Evolutionary conservation across 2,888 invertebrate species (phyloP).

Genomic region (Digitonthophagus gazella): DNA sequence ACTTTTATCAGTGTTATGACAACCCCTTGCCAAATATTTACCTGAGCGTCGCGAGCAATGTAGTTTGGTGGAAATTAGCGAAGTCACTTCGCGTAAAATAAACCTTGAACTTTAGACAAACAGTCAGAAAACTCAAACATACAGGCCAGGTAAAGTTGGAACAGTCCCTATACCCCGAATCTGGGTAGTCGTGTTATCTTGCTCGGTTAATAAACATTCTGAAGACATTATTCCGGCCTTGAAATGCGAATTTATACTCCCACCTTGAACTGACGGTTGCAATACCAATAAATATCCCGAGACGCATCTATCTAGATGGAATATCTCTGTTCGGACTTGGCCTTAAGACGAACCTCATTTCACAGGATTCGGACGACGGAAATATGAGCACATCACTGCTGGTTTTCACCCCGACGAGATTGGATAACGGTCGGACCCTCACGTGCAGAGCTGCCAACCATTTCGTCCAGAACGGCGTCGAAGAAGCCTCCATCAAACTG

Average conservation of each 20-base stretch:
- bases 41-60: neutral
- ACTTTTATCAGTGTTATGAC: neutral
- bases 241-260: neutral
- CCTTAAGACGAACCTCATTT: slow-evolving; percentile 31
- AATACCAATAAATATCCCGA: neutral
- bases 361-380: slow-evolving; percentile 75
- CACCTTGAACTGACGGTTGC: neutral
- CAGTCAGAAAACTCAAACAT: slow-evolving; percentile 22
- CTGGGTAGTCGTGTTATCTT: neutral
- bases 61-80: slow-evolving; percentile 12
- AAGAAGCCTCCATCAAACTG: slow-evolving; percentile 77
- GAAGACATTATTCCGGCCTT: slow-evolving; percentile 1
- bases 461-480: slow-evolving; percentile 66
- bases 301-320: slow-evolving; percentile 4
- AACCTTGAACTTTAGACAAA: slow-evolving; percentile 14
- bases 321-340: slow-evolving; percentile 4
- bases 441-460: slow-evolving; percentile 81
- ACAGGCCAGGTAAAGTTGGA: neutral
- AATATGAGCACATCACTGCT: slow-evolving; percentile 79
- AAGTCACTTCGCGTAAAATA: slow-evolving; percentile 19
- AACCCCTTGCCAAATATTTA: slow-evolving; percentile 11
- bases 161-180: neutral
- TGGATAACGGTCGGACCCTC: slow-evolving; percentile 75
- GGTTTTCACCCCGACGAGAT: slow-evolving; percentile 70
- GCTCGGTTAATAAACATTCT: neutral